Evolutionary conservation across 2,888 invertebrate species (phyloP).

Genomic region (Laothoe populi): DNA sequence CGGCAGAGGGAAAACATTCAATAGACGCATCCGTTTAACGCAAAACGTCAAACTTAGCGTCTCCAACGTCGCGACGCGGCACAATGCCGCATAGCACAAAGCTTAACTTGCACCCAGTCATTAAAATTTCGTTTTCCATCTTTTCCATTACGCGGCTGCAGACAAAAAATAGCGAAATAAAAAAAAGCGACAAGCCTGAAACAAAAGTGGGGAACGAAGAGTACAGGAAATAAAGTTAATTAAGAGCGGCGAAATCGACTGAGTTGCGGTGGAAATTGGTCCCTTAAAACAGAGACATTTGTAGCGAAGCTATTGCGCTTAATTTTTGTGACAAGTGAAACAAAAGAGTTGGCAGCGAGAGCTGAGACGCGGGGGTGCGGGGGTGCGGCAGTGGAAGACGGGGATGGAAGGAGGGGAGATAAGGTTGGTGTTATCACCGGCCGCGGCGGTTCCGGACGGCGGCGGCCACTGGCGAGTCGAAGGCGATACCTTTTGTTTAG

Average conservation of each 20-base stretch:
- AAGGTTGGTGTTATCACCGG: constrained; percentile 77
- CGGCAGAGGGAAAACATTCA: constrained; percentile 53
- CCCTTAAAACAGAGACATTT: constrained; percentile 84
- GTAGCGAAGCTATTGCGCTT: constrained; percentile 83
- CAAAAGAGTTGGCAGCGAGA: constrained; percentile 81
- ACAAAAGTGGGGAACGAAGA: constrained; percentile 80
- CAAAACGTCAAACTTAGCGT: constrained; percentile 71
- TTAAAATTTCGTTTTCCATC: constrained; percentile 84
- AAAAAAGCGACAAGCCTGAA: constrained; percentile 74
- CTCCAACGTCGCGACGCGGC: constrained; percentile 58
- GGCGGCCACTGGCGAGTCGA: constrained; percentile 79
- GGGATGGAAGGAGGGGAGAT: constrained; percentile 64
- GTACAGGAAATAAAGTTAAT: constrained; percentile 85
- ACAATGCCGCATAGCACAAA: constrained; percentile 76
- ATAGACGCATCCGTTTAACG: constrained; percentile 64
- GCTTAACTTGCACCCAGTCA: constrained; percentile 80
- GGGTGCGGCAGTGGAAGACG: constrained; percentile 42
- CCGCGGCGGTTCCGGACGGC: constrained; percentile 66
- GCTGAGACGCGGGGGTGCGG: constrained; percentile 53
- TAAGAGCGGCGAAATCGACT: constrained; percentile 85
- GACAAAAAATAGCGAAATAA: constrained; percentile 82
- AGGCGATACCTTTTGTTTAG: constrained; percentile 82
- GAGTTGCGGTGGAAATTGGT: constrained; percentile 84
- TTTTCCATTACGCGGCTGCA: constrained; percentile 82
- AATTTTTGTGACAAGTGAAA: constrained; percentile 85